A percentile compares a stretch with the other conserved stretches of the same genome.
phyloP scores from a whole-genome alignment of 2,113 vertebrate genomes.

The Chlorocebus sabaeus region DNA sequence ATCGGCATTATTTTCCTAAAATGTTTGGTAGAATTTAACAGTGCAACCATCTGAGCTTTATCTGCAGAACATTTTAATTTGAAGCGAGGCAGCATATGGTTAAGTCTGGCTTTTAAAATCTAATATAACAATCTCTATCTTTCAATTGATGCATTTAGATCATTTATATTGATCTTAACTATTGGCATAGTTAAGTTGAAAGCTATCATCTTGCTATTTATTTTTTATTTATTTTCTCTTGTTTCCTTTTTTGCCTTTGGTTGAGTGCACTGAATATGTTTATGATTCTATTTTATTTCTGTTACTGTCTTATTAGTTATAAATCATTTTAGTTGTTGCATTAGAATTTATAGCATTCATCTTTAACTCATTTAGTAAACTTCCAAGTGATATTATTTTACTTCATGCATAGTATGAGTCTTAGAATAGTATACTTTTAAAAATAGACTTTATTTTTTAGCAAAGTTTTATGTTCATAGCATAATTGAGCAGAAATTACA shows the following conservation, averaged over 20 bases:
- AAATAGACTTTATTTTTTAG: not conserved
- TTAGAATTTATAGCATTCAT: not conserved
- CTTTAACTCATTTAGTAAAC: not conserved
- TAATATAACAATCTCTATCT: not conserved
- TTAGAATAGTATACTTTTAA: not conserved
- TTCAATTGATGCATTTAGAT: not conserved
- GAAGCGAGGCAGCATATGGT: not conserved
- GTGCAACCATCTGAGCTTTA: not conserved
- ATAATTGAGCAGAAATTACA: not conserved
- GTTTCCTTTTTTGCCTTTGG: not conserved
- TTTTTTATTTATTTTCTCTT: not conserved
- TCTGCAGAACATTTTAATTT: not conserved
- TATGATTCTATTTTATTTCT: not conserved
- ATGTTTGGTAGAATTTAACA: not conserved
- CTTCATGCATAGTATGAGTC: not conserved
- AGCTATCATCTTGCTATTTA: not conserved
- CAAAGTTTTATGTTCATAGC: not conserved
- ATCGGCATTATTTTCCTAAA: not conserved
- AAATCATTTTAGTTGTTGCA: not conserved
- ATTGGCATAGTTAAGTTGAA: not conserved
- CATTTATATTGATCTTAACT: not conserved
- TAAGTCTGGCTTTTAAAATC: not conserved
- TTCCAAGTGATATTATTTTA: not conserved
- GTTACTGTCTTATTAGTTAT: not conserved
- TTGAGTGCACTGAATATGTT: not conserved